Percentiles rank a stretch among this genome's conserved stretches.
Conservation (phyloP, 2,113 vertebrate species). For the Pluvialis apricaria region DNA sequence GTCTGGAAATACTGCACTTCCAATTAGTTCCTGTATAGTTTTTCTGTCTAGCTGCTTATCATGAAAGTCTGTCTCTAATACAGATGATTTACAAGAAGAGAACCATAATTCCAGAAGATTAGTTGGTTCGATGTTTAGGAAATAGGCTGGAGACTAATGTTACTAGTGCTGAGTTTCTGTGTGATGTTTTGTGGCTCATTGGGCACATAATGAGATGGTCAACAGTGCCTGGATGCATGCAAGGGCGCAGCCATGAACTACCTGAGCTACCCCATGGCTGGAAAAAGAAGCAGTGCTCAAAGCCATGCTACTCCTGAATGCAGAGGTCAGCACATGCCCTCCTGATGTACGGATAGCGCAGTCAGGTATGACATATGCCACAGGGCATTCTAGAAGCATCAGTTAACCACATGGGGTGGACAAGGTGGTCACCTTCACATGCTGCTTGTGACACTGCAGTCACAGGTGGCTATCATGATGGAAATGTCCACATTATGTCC, state of each 20-base stretch:
- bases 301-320: neutral
- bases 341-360: neutral
- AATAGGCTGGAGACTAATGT: neutral
- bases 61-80: neutral
- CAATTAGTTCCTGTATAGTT: neutral
- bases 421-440: neutral
- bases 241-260: neutral
- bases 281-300: rapidly evolving
- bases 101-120: neutral
- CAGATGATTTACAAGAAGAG: neutral
- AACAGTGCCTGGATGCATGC: neutral
- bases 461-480: too few relatives aligned
- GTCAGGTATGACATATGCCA: neutral
- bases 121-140: neutral
- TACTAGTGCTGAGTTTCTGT: neutral
- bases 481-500: neutral
- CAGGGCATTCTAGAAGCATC: neutral
- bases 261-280: neutral
- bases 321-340: neutral
- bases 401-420: neutral
- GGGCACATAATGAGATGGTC: neutral
- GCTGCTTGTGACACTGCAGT: neutral
- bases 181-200: neutral
- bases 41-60: neutral
- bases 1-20: neutral